Evolutionary conservation across 2,797 vertebrate species (phyloP), one percentile per base, ranked within the genome.

Genomic region (Graptemys geographica): DNA sequence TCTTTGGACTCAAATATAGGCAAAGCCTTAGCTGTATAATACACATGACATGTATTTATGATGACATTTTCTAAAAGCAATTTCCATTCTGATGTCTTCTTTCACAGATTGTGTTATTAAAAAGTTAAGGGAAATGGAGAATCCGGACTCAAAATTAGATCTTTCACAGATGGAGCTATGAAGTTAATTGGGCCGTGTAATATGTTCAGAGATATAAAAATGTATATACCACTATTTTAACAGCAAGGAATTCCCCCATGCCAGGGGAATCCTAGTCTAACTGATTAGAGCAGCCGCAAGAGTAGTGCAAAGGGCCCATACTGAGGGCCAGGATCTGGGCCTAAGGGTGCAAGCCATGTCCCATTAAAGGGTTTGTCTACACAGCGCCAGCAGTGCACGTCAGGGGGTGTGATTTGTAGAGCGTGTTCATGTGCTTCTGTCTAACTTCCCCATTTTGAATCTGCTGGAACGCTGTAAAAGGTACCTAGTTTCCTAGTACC

Each of bases 41-140:
- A 62, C 9, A 52, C 4, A 11, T 31, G 44, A 59, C 44, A 91
- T 44, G 55, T 21, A 81, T 8, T 3, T 47, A 52, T 8, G 47
- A 72, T 79, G 84, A 44, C 2, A 31, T 90, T 87, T 95, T 94
- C 56, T 21, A 52, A 88, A 90, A 69, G 79, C 83, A 82, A 78
- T 89, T 95, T 94, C 79, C n/a, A 52, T 37, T 83, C 37, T 65
- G 12, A 49, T 78, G 33, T 41, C 37, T 72, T 56, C 41, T 87
- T 89, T 87, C 57, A 44, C 18, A 57, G 59, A 44, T 1, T 85
- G 18, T 0, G 0, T 79, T 92, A 44, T 59, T 84, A 83, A 90
- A 81, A 28, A 27, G 9, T 47, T 80, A 51, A 56, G 2, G 15
- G 15, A 84, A 90, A 31, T 87, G 51, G 3, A 55, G 91, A 87